Evolutionary conservation across 2,113 vertebrate species (phyloP), one percentile per base, ranked within the genome.

Genomic region (Corythoichthys intestinalis): DNA sequence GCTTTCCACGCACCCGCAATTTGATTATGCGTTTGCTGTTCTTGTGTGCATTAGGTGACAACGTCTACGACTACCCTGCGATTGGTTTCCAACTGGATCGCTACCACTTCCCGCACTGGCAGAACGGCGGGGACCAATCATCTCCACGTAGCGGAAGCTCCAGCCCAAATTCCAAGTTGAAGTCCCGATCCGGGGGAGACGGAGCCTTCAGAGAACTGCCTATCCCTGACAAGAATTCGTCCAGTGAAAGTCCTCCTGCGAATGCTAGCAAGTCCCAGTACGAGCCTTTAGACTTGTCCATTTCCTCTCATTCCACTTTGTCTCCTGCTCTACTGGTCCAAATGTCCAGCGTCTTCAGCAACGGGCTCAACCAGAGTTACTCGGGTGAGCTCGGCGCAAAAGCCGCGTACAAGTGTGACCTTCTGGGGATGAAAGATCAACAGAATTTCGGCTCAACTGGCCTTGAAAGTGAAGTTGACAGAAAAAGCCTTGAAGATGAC

Each of bases 81-180:
- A 83, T 96, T 10, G 93, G 95, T 79, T 97, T 97, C 82, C 95
- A 95, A 84, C 69, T 97, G 81, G 95, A 98, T 7, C 91, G 94
- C 28, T 96, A 96, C 78, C 94, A 94, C 74, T 95, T 96, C 68
- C 83, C 94, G 64, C 93, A 94, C 77, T 90, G 93, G n/a, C 94
- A 94, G 85, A 95, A 91, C 3, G 93, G 91, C 76, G 81, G 93
- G 53, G 84, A 83, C 53, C 89, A 93, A 0, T 90, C 94, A 14
- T 85, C 93, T 17, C 93, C 93, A 2, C 64, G 47, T 93, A 93
- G 89, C 17, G 92, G 91, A 78, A 87, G 92, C 74, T 38, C 91
- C 34, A 87, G 87, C 72, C 86, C 93, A 81, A 87, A 90, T 69
- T 86, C 92, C 41, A 44, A 8, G 41, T 44, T 44, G 28, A 95